Conservation (phyloP, 2,113 vertebrate genomes). For the Mirza zaza region DNA sequence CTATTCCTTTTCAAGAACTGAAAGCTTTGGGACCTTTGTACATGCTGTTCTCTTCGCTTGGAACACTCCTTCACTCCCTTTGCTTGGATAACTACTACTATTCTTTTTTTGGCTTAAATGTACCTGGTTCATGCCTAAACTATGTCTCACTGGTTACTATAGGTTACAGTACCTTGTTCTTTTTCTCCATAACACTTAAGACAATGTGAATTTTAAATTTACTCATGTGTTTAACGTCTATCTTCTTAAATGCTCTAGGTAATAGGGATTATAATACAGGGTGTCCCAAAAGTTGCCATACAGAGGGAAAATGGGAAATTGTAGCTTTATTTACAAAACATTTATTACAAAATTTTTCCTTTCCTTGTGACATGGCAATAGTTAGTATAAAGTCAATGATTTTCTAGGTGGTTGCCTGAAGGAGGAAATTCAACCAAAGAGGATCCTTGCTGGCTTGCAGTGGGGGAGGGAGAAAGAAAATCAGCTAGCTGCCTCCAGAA, state of each 20-base stretch:
- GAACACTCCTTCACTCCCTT: not conserved
- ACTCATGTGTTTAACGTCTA: not conserved
- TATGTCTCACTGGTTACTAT: not conserved
- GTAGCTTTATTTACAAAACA: no score
- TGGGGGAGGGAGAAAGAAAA: no score
- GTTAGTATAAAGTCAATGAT: not conserved
- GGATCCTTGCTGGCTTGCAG: not conserved
- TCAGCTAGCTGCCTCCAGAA: no score
- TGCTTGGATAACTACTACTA: constrained; percentile 17
- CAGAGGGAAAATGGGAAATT: no score
- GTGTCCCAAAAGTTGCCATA: no score
- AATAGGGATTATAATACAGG: not conserved
- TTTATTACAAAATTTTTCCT: no score
- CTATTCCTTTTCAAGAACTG: constrained; percentile 20
- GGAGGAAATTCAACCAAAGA: not conserved
- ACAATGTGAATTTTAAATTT: constrained; percentile 20
- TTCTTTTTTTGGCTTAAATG: constrained; percentile 17
- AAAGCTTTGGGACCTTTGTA: constrained; percentile 23
- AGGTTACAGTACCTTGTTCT: not conserved
- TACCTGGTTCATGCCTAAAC: not conserved
- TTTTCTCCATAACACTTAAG: constrained; percentile 13
- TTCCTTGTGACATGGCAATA: not conserved
- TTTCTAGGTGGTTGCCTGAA: not conserved
- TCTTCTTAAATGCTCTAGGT: not conserved
- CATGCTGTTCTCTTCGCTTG: constrained; percentile 36